phyloP scores from a whole-genome alignment of 2,797 vertebrate species.

The Otolemur crassicaudatus region DNA sequence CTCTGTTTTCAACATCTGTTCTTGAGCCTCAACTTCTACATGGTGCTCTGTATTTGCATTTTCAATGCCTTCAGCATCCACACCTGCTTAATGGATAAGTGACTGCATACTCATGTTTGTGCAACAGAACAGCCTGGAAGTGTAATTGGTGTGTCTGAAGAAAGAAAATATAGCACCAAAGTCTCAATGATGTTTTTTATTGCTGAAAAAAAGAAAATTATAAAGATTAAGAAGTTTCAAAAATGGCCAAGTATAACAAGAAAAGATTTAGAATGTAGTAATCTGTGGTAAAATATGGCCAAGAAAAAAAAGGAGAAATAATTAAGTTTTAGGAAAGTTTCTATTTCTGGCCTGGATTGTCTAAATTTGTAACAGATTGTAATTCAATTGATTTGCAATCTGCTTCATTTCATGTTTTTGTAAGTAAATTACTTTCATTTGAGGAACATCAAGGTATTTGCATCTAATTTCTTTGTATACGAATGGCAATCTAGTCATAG shows the following conservation, averaged over 20 bases:
- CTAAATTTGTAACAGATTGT: not conserved
- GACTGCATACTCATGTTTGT: not conserved
- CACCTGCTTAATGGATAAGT: not conserved
- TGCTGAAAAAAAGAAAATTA: not conserved
- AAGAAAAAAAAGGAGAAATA: not conserved
- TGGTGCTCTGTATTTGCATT: not conserved
- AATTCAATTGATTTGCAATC: not conserved
- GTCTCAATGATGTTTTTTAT: not conserved
- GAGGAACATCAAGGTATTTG: not conserved
- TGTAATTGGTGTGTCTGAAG: not conserved
- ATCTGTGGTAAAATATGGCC: not conserved
- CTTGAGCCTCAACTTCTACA: not conserved
- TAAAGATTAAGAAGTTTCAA: not conserved
- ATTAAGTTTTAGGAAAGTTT: not conserved
- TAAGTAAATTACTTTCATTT: not conserved
- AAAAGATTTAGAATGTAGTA: not conserved
- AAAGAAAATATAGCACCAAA: not conserved
- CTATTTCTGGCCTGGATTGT: not conserved
- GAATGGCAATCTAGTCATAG: not conserved
- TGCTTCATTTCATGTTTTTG: slow-evolving; percentile 22
- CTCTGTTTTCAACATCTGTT: not conserved
- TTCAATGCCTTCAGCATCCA: not conserved
- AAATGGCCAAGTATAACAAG: not conserved
- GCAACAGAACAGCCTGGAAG: not conserved
- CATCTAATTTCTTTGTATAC: not conserved